Percentiles rank a stretch among this genome's conserved stretches.
Evolutionary conservation across 2,888 invertebrate species (phyloP).

Genomic region (Sarcophaga rosellei): DNA sequence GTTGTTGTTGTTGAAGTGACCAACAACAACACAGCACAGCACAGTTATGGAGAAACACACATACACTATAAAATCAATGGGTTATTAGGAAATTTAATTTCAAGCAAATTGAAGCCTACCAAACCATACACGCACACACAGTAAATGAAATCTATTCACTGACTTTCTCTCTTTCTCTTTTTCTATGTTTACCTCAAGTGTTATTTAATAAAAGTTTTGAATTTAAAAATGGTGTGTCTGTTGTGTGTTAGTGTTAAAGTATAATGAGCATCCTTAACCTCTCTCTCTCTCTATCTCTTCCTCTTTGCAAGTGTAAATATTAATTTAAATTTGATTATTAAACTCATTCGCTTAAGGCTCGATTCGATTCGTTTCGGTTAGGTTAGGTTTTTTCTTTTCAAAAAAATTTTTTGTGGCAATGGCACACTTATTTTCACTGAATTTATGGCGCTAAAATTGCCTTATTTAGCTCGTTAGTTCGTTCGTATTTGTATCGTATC

Average conservation of each 20-base stretch:
- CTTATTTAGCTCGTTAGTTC: not conserved
- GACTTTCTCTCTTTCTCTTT: not conserved
- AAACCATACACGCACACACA: not conserved
- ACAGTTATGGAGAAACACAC: not conserved
- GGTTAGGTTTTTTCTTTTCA: too few species aligned
- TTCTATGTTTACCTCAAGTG: too few species aligned
- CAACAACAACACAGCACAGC: too few species aligned
- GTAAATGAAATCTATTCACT: not conserved
- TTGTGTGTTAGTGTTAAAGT: not conserved
- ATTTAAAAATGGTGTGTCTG: not conserved
- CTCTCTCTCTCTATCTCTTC: too few species aligned
- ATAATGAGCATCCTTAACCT: not conserved
- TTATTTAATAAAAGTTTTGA: conserved; percentile 10
- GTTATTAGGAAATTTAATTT: conserved; percentile 22
- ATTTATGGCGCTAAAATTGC: conserved; percentile 16
- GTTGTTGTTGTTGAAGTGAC: too few species aligned
- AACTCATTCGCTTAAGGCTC: conserved; percentile 11
- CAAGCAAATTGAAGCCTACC: not conserved
- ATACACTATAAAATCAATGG: conserved; percentile 1
- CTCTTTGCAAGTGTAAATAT: conserved; percentile 1
- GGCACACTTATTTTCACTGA: not conserved
- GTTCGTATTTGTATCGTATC: not conserved
- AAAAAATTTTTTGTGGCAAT: too few species aligned
- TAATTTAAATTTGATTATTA: conserved; percentile 23
- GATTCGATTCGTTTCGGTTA: too few species aligned